A percentile compares a stretch with the other conserved stretches of the same genome.
These are phyloP conservation scores for Temnothorax longispinosus DNA, from an alignment of 1,140 invertebrate species.

Conservation along the genomic window DNA sequence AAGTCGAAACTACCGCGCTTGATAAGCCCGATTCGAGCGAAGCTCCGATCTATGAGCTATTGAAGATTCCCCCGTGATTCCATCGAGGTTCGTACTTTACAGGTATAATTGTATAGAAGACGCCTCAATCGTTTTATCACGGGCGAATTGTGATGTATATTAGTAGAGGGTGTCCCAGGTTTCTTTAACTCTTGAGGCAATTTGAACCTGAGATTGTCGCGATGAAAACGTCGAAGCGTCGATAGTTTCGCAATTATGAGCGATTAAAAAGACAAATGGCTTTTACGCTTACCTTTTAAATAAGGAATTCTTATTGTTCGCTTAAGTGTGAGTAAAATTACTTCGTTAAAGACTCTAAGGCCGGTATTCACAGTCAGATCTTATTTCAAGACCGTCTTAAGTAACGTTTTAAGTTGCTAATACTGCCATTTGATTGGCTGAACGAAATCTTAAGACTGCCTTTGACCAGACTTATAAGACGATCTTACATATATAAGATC, in stretches of 20 bases:
- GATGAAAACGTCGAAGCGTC: not conserved
- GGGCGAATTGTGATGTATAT: not conserved
- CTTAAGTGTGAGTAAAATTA: not conserved
- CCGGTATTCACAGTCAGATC: too few species aligned
- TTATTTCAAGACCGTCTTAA: too few species aligned
- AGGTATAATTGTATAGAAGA: not conserved
- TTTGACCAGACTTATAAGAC: too few species aligned
- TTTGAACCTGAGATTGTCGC: not conserved
- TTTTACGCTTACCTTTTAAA: not conserved
- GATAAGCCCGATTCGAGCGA: not conserved
- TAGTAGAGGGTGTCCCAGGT: not conserved
- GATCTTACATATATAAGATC: too few species aligned
- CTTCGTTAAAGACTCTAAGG: not conserved
- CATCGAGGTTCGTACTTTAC: not conserved
- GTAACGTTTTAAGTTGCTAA: too few species aligned
- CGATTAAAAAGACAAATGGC: not conserved
- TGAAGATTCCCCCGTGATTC: constrained; percentile 3
- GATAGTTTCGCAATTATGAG: not conserved
- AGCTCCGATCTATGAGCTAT: not conserved
- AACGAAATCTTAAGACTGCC: too few species aligned
- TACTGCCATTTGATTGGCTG: too few species aligned
- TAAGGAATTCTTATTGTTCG: not conserved
- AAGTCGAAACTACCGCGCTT: constrained; percentile 27
- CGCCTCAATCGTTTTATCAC: not conserved
- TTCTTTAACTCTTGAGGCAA: not conserved